Evolutionary conservation across 2,113 vertebrate species (phyloP).

Genomic region (Rynchops niger): DNA sequence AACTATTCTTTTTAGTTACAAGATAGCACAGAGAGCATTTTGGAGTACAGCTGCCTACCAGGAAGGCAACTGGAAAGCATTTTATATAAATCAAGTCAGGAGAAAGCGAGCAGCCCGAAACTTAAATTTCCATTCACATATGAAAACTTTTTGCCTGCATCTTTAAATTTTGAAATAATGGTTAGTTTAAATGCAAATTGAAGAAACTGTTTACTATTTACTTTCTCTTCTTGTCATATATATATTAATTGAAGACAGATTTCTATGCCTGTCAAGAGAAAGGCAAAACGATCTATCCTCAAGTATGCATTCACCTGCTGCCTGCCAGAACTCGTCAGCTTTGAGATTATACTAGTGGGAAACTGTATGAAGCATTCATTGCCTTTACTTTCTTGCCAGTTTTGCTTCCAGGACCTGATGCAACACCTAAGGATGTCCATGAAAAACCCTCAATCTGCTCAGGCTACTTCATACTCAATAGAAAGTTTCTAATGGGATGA

Average conservation of each 20-base stretch:
- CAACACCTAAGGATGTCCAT: neutral
- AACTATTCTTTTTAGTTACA: neutral
- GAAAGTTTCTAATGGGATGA: neutral
- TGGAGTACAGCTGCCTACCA: neutral
- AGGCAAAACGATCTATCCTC: neutral
- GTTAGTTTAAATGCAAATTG: constrained; percentile 4
- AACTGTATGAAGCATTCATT: neutral
- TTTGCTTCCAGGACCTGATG: neutral
- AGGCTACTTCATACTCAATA: neutral
- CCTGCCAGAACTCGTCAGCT: neutral
- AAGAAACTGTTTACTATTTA: neutral
- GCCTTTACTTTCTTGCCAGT: neutral
- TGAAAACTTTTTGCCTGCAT: neutral
- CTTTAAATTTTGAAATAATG: neutral
- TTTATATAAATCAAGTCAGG: neutral
- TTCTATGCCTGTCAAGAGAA: neutral
- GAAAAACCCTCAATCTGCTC: neutral
- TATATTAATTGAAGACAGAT: neutral
- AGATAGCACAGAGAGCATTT: neutral
- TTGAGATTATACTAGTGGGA: neutral
- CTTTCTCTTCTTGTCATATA: neutral
- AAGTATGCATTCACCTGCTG: neutral
- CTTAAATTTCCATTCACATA: neutral
- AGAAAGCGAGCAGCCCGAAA: neutral
- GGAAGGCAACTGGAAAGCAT: neutral